These are phyloP conservation scores for Columba guinea DNA, from an alignment of 2,797 vertebrate genomes.

Conservation along the genomic window DNA sequence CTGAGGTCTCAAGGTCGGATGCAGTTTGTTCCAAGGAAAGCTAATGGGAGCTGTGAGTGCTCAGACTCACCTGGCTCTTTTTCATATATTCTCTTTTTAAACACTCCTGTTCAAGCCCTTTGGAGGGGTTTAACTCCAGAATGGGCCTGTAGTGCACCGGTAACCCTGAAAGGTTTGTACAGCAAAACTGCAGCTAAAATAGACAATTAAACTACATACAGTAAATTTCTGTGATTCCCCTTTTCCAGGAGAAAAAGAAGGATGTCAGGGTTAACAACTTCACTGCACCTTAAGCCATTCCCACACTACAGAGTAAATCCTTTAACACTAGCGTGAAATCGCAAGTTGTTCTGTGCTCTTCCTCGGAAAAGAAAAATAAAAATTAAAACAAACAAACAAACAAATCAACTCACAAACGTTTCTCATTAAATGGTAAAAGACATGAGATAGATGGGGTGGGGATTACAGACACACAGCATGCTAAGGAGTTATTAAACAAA, in stretches of 20 bases:
- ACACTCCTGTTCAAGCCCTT: slow-evolving; percentile 3
- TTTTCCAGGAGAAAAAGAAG: neutral
- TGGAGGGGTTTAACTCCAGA: neutral
- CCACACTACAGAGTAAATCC: slow-evolving; percentile 57
- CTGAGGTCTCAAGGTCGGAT: neutral
- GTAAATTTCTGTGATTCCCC: neutral
- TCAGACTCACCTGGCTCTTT: neutral
- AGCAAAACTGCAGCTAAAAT: slow-evolving; percentile 42
- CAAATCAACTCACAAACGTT: slow-evolving; percentile 45
- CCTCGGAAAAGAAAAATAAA: slow-evolving; percentile 45
- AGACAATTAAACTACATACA: slow-evolving; percentile 37
- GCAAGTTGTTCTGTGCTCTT: slow-evolving; percentile 69
- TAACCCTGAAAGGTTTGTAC: slow-evolving; percentile 17
- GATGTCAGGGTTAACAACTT: slow-evolving; percentile 40
- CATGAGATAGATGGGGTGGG: neutral
- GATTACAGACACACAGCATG: slow-evolving; percentile 44
- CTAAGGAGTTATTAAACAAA: slow-evolving; percentile 52
- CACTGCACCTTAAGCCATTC: slow-evolving; percentile 53
- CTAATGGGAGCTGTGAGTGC: neutral
- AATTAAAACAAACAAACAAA: neutral
- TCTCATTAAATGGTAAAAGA: slow-evolving; percentile 58
- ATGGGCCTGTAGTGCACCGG: neutral
- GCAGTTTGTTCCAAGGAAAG: neutral
- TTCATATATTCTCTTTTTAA: neutral
- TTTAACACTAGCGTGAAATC: slow-evolving; percentile 56